These are phyloP conservation scores for Drosophila nr. fundita DNA, from an alignment of 2,888 invertebrate species.

Conservation along the genomic window DNA sequence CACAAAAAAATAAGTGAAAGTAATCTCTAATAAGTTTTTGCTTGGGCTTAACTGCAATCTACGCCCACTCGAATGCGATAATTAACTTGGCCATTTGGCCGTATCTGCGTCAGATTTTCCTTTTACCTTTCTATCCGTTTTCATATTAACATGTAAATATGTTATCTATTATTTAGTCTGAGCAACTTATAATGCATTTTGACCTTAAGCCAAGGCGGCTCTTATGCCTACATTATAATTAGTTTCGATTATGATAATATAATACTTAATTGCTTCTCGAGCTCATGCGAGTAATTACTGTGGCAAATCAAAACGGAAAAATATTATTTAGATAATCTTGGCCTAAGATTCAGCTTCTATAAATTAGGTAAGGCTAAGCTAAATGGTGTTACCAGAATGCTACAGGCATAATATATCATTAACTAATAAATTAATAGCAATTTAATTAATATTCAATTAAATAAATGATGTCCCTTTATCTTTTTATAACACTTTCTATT, in stretches of 20 bases:
- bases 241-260: slow-evolving; percentile 56
- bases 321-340: slow-evolving; percentile 4
- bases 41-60: slow-evolving; percentile 29
- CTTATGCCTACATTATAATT: slow-evolving; percentile 51
- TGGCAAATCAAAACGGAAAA: slow-evolving; percentile 7
- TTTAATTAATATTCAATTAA: not conserved
- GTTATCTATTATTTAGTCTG: slow-evolving; percentile 60
- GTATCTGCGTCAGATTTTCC: slow-evolving; percentile 4
- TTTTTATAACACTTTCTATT: not conserved
- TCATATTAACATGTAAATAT: slow-evolving; percentile 75
- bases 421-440: not conserved
- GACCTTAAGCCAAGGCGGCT: slow-evolving; percentile 19
- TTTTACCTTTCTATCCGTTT: slow-evolving; percentile 10
- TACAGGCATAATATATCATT: not conserved
- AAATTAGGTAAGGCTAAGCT: not conserved
- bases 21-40: slow-evolving; percentile 66
- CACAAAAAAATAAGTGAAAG: slow-evolving; percentile 20
- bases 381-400: not conserved
- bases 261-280: slow-evolving; percentile 36
- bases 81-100: slow-evolving; percentile 68
- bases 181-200: slow-evolving; percentile 33
- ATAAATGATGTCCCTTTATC: not conserved
- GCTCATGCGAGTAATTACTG: slow-evolving; percentile 39
- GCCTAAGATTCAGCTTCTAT: not conserved
- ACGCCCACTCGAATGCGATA: slow-evolving; percentile 45